Evolutionary conservation across 2,888 invertebrate species (phyloP).

Genomic region (Apocheima hispidaria): DNA sequence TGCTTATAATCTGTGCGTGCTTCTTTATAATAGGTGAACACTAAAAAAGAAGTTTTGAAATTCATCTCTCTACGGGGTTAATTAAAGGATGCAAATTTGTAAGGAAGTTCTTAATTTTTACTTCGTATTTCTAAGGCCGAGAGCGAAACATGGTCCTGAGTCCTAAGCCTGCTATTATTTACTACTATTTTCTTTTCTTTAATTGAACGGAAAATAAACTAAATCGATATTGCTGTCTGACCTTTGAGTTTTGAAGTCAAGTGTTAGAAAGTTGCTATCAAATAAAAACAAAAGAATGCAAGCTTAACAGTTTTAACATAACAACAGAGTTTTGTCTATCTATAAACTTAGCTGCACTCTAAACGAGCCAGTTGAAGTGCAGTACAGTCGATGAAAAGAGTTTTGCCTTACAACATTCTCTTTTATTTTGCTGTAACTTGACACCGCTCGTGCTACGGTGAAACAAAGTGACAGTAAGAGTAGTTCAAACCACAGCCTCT

Average conservation of each 20-base stretch:
- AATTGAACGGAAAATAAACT: neutral
- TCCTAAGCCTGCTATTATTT: too few relatives aligned
- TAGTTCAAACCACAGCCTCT: too few relatives aligned
- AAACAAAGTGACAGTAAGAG: constrained; percentile 18
- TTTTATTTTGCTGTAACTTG: constrained; percentile 53
- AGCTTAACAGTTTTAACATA: neutral
- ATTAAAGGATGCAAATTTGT: too few relatives aligned
- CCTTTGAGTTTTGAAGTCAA: neutral
- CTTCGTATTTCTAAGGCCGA: too few relatives aligned
- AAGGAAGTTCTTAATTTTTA: too few relatives aligned
- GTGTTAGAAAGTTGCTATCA: too few relatives aligned
- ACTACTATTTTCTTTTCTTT: too few relatives aligned
- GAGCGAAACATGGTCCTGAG: too few relatives aligned
- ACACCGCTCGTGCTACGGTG: constrained; percentile 52
- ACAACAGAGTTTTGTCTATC: constrained; percentile 6
- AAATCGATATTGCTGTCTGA: neutral
- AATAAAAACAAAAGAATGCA: neutral
- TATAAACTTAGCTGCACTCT: constrained; percentile 20
- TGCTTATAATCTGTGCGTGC: neutral
- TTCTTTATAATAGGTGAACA: too few relatives aligned
- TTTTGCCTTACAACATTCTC: constrained; percentile 50
- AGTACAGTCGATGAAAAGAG: constrained; percentile 51
- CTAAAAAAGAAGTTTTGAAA: too few relatives aligned
- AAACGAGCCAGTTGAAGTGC: constrained; percentile 29
- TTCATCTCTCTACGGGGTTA: too few relatives aligned